Evolutionary conservation across 1,140 invertebrate species (phyloP).

Genomic region (Ooceraea biroi): DNA sequence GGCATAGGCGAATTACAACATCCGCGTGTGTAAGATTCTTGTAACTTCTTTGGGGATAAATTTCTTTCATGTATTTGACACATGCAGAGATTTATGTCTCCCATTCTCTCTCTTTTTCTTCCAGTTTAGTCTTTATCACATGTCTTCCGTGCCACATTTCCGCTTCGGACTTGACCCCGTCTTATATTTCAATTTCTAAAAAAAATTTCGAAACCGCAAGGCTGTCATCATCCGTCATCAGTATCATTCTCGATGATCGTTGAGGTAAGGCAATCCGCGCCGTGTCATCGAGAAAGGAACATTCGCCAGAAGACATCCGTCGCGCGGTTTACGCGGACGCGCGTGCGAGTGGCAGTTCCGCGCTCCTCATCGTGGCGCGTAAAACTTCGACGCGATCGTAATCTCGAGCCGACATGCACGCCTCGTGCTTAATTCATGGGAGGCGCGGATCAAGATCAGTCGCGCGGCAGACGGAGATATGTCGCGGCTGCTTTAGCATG

Average conservation of each 20-base stretch:
- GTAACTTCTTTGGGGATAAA: neutral
- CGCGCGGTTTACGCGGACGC: neutral
- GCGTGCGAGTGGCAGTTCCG: slow-evolving; percentile 51
- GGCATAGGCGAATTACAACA: slow-evolving; percentile 56
- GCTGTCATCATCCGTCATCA: neutral
- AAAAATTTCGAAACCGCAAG: neutral
- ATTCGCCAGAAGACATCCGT: slow-evolving; percentile 37
- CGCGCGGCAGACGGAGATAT: slow-evolving; percentile 47
- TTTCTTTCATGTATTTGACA: neutral
- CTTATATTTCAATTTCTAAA: too few species aligned
- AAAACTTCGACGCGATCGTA: slow-evolving; percentile 63
- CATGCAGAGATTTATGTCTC: neutral
- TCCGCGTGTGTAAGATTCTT: slow-evolving; percentile 57
- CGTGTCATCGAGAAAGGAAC: neutral
- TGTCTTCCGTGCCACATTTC: too few species aligned
- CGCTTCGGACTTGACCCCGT: too few species aligned
- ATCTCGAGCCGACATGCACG: slow-evolving; percentile 59
- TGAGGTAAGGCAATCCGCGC: too few species aligned
- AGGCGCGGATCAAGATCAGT: slow-evolving; percentile 63
- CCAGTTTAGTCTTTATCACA: neutral
- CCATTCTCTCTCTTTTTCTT: too few species aligned
- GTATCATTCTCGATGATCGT: neutral
- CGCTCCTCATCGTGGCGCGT: slow-evolving; percentile 60
- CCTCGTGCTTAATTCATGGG: slow-evolving; percentile 27
- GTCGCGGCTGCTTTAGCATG: slow-evolving; percentile 59